Evolutionary conservation across 2,888 invertebrate species (phyloP).

Genomic region (Nemoura dubitans): DNA sequence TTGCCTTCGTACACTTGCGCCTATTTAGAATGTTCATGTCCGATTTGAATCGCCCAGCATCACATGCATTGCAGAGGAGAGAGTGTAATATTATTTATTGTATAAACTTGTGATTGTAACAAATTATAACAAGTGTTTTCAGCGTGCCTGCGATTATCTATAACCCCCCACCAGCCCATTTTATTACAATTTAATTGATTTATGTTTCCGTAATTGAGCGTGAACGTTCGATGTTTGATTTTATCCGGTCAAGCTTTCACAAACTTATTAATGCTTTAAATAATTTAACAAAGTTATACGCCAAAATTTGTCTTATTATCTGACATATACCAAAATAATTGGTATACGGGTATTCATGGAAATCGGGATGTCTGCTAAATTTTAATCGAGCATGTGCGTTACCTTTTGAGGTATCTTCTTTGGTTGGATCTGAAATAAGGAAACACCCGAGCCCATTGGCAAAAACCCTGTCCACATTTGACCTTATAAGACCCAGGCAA

Average conservation of each 20-base stretch:
- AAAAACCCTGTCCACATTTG: too few species aligned
- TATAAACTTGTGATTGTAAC: not conserved
- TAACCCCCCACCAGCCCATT: not conserved
- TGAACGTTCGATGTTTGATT: not conserved
- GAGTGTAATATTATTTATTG: constrained; percentile 18
- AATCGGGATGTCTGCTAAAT: too few species aligned
- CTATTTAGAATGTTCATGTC: not conserved
- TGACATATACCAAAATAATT: too few species aligned
- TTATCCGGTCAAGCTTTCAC: not conserved
- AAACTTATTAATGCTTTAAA: not conserved
- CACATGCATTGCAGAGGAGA: constrained; percentile 9
- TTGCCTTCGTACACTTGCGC: too few species aligned
- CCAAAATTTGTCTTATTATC: not conserved
- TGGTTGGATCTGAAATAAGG: too few species aligned
- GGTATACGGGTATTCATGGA: too few species aligned
- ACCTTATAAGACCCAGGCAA: too few species aligned
- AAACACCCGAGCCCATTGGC: too few species aligned
- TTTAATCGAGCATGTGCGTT: too few species aligned
- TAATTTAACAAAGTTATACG: not conserved
- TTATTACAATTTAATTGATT: not conserved
- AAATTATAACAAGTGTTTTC: constrained; percentile 23
- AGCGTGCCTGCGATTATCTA: not conserved
- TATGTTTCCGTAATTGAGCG: constrained; percentile 16
- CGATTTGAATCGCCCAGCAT: not conserved
- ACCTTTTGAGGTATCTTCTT: too few species aligned